These are phyloP conservation scores for Patiria pectinifera DNA, from an alignment of 53 echinoderm and acorn worm species.

Conservation along the genomic window DNA sequence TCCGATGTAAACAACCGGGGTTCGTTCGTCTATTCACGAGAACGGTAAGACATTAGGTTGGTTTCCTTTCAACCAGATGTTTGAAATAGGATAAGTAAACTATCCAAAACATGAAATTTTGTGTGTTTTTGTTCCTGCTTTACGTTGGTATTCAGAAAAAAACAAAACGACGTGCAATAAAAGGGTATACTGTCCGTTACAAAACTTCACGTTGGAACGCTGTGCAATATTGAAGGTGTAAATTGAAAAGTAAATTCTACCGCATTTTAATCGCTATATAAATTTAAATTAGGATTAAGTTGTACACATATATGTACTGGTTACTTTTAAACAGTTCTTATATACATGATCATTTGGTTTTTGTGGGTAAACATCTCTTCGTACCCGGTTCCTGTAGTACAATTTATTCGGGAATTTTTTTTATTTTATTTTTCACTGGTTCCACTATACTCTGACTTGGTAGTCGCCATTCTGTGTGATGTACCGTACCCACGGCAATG, in stretches of 20 bases:
- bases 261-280: neutral
- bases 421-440: slow-evolving; percentile 4
- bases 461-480: slow-evolving; percentile 99
- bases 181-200: no score
- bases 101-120: no score
- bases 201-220: neutral
- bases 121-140: no score
- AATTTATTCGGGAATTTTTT: neutral
- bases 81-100: no score
- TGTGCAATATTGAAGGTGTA: neutral
- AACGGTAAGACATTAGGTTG: no score
- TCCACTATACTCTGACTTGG: slow-evolving; percentile 86
- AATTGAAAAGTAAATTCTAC: neutral
- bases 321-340: neutral
- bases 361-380: slow-evolving; percentile 28
- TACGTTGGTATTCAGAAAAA: no score
- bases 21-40: no score
- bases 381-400: slow-evolving; percentile 27
- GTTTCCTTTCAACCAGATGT: no score
- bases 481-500: slow-evolving; percentile 98
- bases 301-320: neutral
- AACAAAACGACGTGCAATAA: no score
- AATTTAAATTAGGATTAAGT: neutral
- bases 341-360: slow-evolving; percentile 19
- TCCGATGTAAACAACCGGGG: no score